phyloP scores from a whole-genome alignment of 2,797 vertebrate genomes.

The Microtus agrestis region DNA sequence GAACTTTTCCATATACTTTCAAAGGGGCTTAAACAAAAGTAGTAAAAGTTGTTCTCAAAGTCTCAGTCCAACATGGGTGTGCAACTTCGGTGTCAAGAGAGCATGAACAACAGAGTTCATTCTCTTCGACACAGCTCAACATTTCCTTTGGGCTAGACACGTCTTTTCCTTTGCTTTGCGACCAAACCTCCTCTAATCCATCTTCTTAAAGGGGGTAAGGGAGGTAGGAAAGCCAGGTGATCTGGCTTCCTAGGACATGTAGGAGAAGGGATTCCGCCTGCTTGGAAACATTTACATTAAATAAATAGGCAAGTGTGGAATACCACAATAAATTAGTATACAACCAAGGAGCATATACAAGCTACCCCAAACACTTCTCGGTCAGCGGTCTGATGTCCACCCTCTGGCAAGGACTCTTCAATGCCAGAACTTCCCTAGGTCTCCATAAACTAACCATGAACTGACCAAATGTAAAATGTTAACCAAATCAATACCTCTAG shows the following conservation, averaged over 20 bases:
- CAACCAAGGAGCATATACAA: slow-evolving; percentile 81
- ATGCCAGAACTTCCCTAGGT: slow-evolving; percentile 77
- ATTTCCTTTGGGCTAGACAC: slow-evolving; percentile 79
- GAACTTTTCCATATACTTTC: slow-evolving; percentile 79
- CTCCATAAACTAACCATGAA: slow-evolving; percentile 80
- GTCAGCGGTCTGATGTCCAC: slow-evolving; percentile 64
- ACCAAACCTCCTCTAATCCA: slow-evolving; percentile 74
- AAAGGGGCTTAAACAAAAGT: slow-evolving; percentile 81
- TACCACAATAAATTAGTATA: slow-evolving; percentile 73
- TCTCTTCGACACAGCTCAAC: slow-evolving; percentile 79
- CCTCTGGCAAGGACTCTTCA: slow-evolving; percentile 74
- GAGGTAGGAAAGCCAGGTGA: slow-evolving; percentile 33
- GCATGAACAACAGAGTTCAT: slow-evolving; percentile 48
- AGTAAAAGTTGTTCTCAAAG: slow-evolving; percentile 83
- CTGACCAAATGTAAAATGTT: slow-evolving; percentile 84
- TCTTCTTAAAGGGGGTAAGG: slow-evolving; percentile 27
- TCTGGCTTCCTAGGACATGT: slow-evolving; percentile 84
- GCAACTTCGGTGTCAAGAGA: slow-evolving; percentile 79
- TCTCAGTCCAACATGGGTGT: slow-evolving; percentile 81
- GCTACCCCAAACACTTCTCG: slow-evolving; percentile 76
- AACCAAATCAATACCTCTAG: slow-evolving; percentile 80
- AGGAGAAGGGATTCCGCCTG: slow-evolving; percentile 78
- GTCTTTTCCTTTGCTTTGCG: slow-evolving; percentile 64
- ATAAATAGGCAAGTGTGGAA: slow-evolving; percentile 84
- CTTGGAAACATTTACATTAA: slow-evolving; percentile 83